phyloP scores from a whole-genome alignment of 2,888 invertebrate genomes.

The Slavum lentiscoides region DNA sequence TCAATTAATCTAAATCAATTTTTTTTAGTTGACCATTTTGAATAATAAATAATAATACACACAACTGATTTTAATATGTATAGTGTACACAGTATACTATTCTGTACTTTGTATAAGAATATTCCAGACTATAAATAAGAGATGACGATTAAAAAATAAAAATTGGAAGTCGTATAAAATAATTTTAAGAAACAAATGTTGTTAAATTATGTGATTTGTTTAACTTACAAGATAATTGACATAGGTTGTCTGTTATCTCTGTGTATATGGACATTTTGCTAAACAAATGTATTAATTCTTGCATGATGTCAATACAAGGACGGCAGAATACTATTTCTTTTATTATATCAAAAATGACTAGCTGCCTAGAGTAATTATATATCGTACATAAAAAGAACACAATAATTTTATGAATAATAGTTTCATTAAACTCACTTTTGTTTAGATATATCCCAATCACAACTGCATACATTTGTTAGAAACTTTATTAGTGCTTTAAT shows the following conservation, averaged over 20 bases:
- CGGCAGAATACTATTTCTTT: conserved; percentile 47
- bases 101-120: too few species aligned
- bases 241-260: conserved; percentile 28
- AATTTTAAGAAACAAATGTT: too few species aligned
- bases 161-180: too few species aligned
- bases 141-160: too few species aligned
- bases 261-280: conserved; percentile 27
- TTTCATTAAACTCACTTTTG: conserved; percentile 24
- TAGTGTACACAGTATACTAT: too few species aligned
- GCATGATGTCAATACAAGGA: conserved; percentile 33
- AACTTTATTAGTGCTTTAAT: conserved; percentile 33
- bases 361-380: conserved; percentile 23
- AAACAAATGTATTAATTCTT: conserved; percentile 32
- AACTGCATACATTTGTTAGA: conserved; percentile 39
- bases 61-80: too few species aligned
- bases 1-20: too few species aligned
- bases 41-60: too few species aligned
- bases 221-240: conserved; percentile 47
- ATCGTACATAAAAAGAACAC: neutral
- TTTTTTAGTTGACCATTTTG: too few species aligned
- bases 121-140: too few species aligned
- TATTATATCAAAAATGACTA: conserved; percentile 31
- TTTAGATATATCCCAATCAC: conserved; percentile 25
- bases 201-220: neutral
- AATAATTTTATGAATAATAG: neutral